A percentile compares a stretch with the other conserved stretches of the same genome.
Evolutionary conservation across 2,888 invertebrate species (phyloP).

Genomic region (Campaea margaritaria): DNA sequence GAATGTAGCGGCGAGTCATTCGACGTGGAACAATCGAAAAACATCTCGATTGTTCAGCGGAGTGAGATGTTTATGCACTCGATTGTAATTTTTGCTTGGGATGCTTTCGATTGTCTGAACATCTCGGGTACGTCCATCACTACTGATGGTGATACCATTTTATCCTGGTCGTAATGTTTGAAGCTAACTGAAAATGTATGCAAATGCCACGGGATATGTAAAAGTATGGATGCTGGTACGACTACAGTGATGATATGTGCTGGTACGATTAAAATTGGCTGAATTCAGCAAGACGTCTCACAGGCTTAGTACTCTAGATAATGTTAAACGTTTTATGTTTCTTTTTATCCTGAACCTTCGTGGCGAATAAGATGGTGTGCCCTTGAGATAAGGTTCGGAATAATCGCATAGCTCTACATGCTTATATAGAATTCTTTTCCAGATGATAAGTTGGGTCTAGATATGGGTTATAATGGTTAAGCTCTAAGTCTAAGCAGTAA

Average conservation of each 20-base stretch:
- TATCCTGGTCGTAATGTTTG: background rate
- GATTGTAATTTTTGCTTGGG: no score
- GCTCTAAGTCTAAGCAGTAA: background rate
- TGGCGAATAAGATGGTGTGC: constrained; percentile 9
- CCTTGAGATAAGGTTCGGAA: constrained; percentile 2
- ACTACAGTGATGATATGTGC: background rate
- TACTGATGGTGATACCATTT: background rate
- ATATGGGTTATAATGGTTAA: background rate
- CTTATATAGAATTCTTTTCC: background rate
- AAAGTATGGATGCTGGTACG: background rate
- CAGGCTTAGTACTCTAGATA: constrained; percentile 6
- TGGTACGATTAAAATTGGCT: background rate
- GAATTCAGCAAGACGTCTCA: no score
- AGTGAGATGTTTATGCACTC: no score
- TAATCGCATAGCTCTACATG: background rate
- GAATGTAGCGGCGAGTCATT: no score
- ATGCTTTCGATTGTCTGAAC: no score
- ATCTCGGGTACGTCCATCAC: no score
- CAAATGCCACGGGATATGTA: background rate
- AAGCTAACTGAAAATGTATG: background rate
- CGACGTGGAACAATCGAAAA: no score
- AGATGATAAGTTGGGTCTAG: background rate
- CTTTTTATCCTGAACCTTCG: constrained; percentile 16
- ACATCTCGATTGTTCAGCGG: no score
- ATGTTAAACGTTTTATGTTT: constrained; percentile 17